A percentile compares a stretch with the other conserved stretches of the same genome.
Evolutionary conservation across 2,888 invertebrate genomes (phyloP).

Genomic region (Epiblema foenella): DNA sequence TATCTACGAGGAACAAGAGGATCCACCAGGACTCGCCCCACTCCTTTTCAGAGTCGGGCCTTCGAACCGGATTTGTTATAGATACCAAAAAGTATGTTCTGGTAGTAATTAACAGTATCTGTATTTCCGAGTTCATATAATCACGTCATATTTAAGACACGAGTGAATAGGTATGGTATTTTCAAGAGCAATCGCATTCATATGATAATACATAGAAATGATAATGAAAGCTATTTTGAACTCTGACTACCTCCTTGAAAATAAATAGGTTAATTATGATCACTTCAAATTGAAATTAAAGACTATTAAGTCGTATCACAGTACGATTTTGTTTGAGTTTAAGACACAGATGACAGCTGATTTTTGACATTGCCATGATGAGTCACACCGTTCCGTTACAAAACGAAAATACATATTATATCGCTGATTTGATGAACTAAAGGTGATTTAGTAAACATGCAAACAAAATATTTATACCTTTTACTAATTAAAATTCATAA

Average conservation of each 20-base stretch:
- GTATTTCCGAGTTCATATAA: too few relatives aligned
- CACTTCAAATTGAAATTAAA: not conserved
- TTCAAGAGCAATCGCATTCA: too few relatives aligned
- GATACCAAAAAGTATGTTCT: too few relatives aligned
- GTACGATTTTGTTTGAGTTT: conserved; percentile 38
- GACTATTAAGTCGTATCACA: conserved; percentile 15
- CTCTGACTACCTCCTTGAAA: not conserved
- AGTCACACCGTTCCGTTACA: conserved; percentile 46
- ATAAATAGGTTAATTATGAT: not conserved
- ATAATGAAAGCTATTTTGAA: not conserved
- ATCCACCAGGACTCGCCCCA: too few relatives aligned
- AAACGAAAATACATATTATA: not conserved
- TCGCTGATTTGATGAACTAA: not conserved
- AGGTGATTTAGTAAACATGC: not conserved
- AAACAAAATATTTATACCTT: too few relatives aligned
- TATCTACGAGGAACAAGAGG: too few relatives aligned
- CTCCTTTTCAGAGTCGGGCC: not conserved
- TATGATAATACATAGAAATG: too few relatives aligned
- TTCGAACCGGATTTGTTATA: not conserved
- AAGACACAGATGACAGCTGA: conserved; percentile 49
- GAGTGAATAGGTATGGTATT: too few relatives aligned
- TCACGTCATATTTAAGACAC: too few relatives aligned
- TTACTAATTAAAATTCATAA: too few relatives aligned
- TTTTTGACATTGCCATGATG: conserved; percentile 55
- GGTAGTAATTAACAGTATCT: too few relatives aligned